phyloP scores from a whole-genome alignment of 2,888 invertebrate genomes.

The Pristionchus arcanus region DNA sequence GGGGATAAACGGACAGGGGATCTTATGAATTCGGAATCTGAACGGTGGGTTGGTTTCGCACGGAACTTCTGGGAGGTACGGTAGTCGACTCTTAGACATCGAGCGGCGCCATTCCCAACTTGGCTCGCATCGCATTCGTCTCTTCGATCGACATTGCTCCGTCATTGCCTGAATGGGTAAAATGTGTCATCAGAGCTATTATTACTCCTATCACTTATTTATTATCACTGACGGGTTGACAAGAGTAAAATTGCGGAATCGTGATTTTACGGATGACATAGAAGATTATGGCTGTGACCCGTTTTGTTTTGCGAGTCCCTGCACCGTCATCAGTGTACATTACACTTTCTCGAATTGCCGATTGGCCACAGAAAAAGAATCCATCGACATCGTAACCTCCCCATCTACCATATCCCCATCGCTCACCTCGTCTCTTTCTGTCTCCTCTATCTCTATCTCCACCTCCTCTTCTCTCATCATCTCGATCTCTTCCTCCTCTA shows the following conservation, averaged over 20 bases:
- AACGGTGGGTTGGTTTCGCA: constrained; percentile 6
- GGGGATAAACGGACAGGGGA: neutral
- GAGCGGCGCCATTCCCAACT: constrained; percentile 82
- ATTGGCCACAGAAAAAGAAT: too few species aligned
- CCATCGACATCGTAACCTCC: neutral
- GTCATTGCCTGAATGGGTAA: constrained; percentile 53
- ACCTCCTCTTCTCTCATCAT: constrained; percentile 53
- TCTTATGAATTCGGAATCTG: neutral
- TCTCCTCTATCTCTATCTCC: constrained; percentile 59
- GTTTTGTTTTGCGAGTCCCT: too few species aligned
- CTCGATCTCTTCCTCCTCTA: constrained; percentile 9
- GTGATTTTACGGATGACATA: too few species aligned
- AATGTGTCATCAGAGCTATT: constrained; percentile 71
- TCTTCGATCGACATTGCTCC: constrained; percentile 81
- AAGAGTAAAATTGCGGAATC: too few species aligned
- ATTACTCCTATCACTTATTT: neutral
- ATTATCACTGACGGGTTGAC: too few species aligned
- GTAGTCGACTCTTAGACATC: constrained; percentile 33
- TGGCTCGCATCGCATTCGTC: constrained; percentile 82
- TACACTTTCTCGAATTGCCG: too few species aligned
- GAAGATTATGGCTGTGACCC: too few species aligned
- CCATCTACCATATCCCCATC: neutral
- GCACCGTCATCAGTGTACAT: too few species aligned
- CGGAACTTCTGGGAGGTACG: neutral
- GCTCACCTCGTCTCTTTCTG: constrained; percentile 54